Evolutionary conservation across 2,888 invertebrate genomes (phyloP).

Genomic region (Drepana falcataria): DNA sequence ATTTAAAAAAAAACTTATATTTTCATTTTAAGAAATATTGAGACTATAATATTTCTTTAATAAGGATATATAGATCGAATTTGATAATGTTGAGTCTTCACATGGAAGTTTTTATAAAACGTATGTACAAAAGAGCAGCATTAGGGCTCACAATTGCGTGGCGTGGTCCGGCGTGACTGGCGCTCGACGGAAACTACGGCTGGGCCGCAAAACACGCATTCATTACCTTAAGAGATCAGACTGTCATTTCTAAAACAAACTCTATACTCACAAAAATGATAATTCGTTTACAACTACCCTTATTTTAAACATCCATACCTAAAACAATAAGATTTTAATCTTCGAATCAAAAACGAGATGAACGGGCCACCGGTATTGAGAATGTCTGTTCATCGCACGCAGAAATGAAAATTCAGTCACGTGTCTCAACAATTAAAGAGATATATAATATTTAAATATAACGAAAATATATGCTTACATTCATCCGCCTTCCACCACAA

Average conservation of each 20-base stretch:
- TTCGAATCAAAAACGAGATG: conserved; percentile 46
- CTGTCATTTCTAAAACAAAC: conserved; percentile 71
- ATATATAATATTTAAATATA: conserved; percentile 63
- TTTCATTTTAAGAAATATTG: too few relatives aligned
- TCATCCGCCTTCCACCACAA: conserved; percentile 29
- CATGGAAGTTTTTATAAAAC: background rate
- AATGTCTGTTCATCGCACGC: conserved; percentile 20
- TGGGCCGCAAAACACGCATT: conserved; percentile 42
- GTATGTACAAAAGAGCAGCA: background rate
- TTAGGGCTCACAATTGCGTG: background rate
- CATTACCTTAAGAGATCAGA: conserved; percentile 75
- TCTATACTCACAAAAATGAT: conserved; percentile 68
- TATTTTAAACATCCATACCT: conserved; percentile 66
- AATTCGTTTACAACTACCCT: conserved; percentile 69
- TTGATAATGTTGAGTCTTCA: too few relatives aligned
- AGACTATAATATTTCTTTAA: too few relatives aligned
- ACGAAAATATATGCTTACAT: conserved; percentile 70
- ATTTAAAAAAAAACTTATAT: too few relatives aligned
- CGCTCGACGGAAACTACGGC: conserved; percentile 40
- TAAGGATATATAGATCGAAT: too few relatives aligned
- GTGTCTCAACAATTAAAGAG: conserved; percentile 62
- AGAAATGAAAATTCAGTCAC: conserved; percentile 55
- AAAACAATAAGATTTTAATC: conserved; percentile 60
- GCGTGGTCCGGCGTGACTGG: conserved; percentile 14
- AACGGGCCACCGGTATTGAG: conserved; percentile 33